Evolutionary conservation across 37 sponge, comb jelly and placozoan species (phyloP).

Genomic region (Aphrocallistes beatrix): DNA sequence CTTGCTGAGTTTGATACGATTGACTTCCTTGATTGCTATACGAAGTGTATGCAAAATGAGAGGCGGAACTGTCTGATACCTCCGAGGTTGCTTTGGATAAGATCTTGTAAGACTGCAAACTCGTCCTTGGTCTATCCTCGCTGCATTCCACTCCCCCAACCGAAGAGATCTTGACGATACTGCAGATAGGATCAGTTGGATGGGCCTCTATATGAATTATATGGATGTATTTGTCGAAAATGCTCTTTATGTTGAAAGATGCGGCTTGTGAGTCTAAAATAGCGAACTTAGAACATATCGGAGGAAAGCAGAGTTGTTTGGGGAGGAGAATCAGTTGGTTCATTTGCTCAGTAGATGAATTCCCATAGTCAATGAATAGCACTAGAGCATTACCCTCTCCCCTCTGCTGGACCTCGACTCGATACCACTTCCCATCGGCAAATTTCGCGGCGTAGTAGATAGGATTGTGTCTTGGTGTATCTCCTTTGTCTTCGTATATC

Average conservation of each 20-base stretch:
- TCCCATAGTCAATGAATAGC: conserved; percentile 1
- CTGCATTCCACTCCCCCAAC: too few relatives aligned
- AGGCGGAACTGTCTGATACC: background rate
- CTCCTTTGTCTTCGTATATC: background rate
- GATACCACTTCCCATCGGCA: background rate
- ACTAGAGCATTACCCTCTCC: background rate
- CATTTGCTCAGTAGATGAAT: background rate
- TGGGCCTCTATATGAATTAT: background rate
- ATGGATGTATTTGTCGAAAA: background rate
- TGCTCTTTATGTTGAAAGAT: background rate
- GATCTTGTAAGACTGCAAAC: too few relatives aligned
- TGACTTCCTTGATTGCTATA: too few relatives aligned
- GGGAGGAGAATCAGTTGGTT: background rate
- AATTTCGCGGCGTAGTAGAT: background rate
- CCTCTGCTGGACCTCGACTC: background rate
- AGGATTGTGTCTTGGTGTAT: too few relatives aligned
- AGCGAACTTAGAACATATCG: background rate
- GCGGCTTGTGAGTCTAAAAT: background rate
- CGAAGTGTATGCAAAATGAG: background rate
- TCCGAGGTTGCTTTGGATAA: background rate
- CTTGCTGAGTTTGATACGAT: too few relatives aligned
- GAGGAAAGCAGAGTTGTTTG: background rate
- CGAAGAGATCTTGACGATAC: background rate
- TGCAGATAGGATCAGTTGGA: background rate
- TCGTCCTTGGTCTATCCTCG: too few relatives aligned